Base-by-base conservation (phyloP, 2,113 vertebrate genomes). In the Phrynosoma platyrhinos region DNA sequence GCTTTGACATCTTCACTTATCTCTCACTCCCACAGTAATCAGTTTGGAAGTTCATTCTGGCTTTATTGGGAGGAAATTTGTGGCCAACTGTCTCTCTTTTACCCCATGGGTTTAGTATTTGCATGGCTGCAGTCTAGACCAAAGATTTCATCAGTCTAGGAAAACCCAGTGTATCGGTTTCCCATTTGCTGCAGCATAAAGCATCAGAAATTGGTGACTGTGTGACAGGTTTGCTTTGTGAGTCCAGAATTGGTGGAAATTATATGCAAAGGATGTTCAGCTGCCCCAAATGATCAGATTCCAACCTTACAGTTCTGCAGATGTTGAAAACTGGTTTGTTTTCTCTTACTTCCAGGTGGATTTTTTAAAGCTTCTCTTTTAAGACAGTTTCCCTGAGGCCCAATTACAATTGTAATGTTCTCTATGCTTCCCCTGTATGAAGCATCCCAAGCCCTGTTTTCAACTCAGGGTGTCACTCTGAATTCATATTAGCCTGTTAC, bases 331-430 rank as follows among this genome's bases (percentile, higher is more conserved):
- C 66, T 16, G 62, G 25, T 1, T 84, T 79, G 0, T 40, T 25
- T 52, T 88, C 82, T n/a, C 32, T 84, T 82, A 78, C 62, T 87
- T 84, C 88, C 84, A 86, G 69, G 64, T 74, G 78, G 80, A 87
- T 92, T 77, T 91, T 74, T 87, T 10, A 84, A 78, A 74, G 58
- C 53, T 77, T 82, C 84, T 84, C 14, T 77, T 62, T 92, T 42
- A 0, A 14, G 55, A 9, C 55, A 75, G 69, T 78, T 52, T 89
- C 72, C 64, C 90, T 0, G 47, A 55, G 82, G 80, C 18, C 14
- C 87, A 88, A 6, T 89, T 91, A 81, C 0, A 0, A 62, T 85
- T 72, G 30, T 6, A 8, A 82, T 47, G 32, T 47, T 47, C 55
- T 85, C 83, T 36, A n/a, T 72, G 2, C 77, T 76, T 76, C 83